These are phyloP conservation scores for Drosophila tsacasi DNA, from an alignment of 1,140 invertebrate genomes.

Conservation along the genomic window DNA sequence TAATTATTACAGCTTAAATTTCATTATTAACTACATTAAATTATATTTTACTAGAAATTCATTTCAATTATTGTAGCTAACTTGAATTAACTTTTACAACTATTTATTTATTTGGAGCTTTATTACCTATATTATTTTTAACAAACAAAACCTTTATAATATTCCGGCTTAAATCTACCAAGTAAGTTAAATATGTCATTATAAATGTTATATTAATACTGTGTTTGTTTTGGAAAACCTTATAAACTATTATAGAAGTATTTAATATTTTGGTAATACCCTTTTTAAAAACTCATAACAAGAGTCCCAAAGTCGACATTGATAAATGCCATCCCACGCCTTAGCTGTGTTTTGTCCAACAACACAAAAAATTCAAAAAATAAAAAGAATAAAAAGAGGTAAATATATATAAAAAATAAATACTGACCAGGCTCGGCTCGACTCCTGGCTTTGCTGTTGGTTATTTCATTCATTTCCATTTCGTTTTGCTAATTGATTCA, in stretches of 20 bases:
- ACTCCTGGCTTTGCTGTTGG: slow-evolving; percentile 33
- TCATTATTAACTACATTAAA: background rate
- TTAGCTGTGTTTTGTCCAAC: slow-evolving; percentile 33
- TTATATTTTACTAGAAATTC: background rate
- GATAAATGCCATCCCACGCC: slow-evolving; percentile 83
- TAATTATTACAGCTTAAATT: too few relatives aligned
- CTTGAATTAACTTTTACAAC: too few relatives aligned
- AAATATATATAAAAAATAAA: slow-evolving; percentile 23
- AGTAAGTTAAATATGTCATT: background rate
- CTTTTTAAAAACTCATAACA: slow-evolving; percentile 4
- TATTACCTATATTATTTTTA: too few relatives aligned
- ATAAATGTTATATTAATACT: background rate
- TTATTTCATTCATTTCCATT: slow-evolving; percentile 78
- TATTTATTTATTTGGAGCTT: too few relatives aligned
- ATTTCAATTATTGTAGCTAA: too few relatives aligned
- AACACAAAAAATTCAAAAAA: background rate
- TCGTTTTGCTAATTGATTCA: slow-evolving; percentile 81
- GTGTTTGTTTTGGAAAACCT: too few relatives aligned
- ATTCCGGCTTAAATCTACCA: background rate
- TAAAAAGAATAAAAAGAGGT: background rate
- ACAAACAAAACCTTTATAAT: too few relatives aligned
- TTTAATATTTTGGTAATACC: background rate
- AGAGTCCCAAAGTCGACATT: slow-evolving; percentile 59
- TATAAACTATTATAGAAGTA: background rate
- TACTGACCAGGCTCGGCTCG: slow-evolving; percentile 16